phyloP scores from a whole-genome alignment of 2,888 invertebrate genomes.

The Yponomeuta malinellus region DNA sequence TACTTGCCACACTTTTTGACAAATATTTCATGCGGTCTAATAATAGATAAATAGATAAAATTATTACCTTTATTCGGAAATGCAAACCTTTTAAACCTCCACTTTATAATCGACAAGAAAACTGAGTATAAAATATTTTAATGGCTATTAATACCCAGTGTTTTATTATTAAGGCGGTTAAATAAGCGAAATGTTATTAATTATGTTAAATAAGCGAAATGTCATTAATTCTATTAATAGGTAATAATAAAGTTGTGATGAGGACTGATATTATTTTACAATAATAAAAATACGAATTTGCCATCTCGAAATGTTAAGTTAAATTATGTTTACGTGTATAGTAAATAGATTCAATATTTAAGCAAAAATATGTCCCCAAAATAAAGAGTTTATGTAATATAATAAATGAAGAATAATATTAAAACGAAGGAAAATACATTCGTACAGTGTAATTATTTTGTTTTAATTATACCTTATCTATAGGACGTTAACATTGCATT shows the following conservation, averaged over 20 bases:
- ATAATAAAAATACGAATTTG: slow-evolving; percentile 30
- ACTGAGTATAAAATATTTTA: no score
- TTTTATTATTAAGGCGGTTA: no score
- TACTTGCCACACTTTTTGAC: no score
- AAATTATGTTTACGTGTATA: slow-evolving; percentile 6
- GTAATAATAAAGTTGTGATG: slow-evolving; percentile 42
- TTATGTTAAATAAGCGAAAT: background rate
- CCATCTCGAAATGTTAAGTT: slow-evolving; percentile 47
- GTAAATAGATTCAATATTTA: background rate
- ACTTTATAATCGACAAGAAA: no score
- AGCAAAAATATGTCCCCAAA: slow-evolving; percentile 9
- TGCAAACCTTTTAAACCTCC: no score
- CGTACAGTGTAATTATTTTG: slow-evolving; percentile 5
- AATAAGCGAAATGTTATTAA: background rate
- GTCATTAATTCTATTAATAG: background rate
- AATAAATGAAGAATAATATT: background rate
- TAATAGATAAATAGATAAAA: no score
- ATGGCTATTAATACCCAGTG: no score
- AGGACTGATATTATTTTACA: slow-evolving; percentile 57
- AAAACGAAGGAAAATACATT: background rate
- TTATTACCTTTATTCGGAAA: no score
- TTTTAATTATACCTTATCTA: background rate
- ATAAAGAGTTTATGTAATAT: background rate
- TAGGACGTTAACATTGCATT: background rate
- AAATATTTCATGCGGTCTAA: no score